Conservation (phyloP, 35 echinoderm and acorn worm species). For the Diadema setosum region DNA sequence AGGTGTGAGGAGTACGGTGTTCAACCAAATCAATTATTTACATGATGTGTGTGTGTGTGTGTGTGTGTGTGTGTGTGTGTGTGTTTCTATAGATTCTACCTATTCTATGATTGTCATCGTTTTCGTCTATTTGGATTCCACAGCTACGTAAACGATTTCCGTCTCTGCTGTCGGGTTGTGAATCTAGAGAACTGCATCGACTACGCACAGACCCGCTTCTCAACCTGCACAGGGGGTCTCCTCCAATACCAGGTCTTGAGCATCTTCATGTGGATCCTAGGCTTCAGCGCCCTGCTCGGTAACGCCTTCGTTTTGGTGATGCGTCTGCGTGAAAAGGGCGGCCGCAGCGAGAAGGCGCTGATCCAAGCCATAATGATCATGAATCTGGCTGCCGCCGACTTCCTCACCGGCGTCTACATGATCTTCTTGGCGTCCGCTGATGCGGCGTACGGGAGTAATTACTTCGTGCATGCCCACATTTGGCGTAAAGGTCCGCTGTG, state of each 20-base stretch:
- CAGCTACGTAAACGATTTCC: not conserved
- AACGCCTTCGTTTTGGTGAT: slow-evolving; percentile 15
- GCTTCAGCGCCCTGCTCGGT: not conserved
- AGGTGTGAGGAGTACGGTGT: too few species aligned
- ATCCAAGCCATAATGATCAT: slow-evolving; percentile 20
- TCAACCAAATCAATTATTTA: too few species aligned
- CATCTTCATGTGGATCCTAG: slow-evolving; percentile 23
- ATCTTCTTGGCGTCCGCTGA: slow-evolving; percentile 32
- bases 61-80: too few species aligned
- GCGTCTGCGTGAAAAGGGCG: not conserved
- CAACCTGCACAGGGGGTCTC: not conserved
- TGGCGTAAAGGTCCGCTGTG: slow-evolving; percentile 3
- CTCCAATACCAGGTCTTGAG: not conserved
- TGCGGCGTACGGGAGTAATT: not conserved
- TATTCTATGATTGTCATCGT: too few species aligned
- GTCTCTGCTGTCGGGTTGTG: not conserved
- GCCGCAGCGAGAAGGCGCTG: not conserved
- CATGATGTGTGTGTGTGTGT: too few species aligned
- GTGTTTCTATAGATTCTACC: too few species aligned
- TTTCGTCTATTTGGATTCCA: too few species aligned
- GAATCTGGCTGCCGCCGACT: slow-evolving; percentile 26
- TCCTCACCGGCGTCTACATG: slow-evolving; percentile 54
- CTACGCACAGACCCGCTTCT: not conserved
- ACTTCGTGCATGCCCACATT: not conserved
- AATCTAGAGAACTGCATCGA: not conserved